These are phyloP conservation scores for Loris lydekkerianus DNA, from an alignment of 2,797 vertebrate species.

Conservation along the genomic window DNA sequence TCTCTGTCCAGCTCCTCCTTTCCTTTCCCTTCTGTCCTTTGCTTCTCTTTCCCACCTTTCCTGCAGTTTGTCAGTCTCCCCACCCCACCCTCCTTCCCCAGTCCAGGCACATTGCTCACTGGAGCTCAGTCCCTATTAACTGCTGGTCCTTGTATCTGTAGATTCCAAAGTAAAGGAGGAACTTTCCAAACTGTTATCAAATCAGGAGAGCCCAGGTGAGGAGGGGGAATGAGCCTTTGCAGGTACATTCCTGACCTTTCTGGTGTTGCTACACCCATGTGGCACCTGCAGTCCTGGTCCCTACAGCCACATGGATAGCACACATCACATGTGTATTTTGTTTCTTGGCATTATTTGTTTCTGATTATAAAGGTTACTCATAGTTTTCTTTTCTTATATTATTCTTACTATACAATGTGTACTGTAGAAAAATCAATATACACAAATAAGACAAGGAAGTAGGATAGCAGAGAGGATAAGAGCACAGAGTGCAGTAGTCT, in stretches of 20 bases:
- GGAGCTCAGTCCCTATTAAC: neutral
- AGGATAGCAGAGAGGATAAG: too few relatives aligned
- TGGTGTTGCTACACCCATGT: accelerated
- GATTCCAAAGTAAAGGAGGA: neutral
- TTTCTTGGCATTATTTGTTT: neutral
- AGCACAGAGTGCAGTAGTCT: neutral
- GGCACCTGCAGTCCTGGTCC: too few relatives aligned
- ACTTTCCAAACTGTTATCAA: neutral
- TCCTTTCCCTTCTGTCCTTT: neutral
- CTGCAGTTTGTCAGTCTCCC: neutral
- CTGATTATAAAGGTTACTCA: neutral
- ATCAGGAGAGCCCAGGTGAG: neutral
- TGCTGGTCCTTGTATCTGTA: neutral
- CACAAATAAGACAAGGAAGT: neutral
- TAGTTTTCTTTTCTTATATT: neutral
- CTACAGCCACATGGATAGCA: accelerated
- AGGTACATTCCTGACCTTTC: neutral
- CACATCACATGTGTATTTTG: neutral
- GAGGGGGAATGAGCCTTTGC: neutral
- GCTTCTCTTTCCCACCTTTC: neutral
- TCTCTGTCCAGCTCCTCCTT: neutral
- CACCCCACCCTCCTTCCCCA: too few relatives aligned
- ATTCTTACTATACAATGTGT: neutral
- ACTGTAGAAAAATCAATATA: neutral
- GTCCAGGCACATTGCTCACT: neutral